These are phyloP conservation scores for Orthonychiurus folsomi DNA, from an alignment of 2,888 invertebrate genomes.

Conservation along the genomic window DNA sequence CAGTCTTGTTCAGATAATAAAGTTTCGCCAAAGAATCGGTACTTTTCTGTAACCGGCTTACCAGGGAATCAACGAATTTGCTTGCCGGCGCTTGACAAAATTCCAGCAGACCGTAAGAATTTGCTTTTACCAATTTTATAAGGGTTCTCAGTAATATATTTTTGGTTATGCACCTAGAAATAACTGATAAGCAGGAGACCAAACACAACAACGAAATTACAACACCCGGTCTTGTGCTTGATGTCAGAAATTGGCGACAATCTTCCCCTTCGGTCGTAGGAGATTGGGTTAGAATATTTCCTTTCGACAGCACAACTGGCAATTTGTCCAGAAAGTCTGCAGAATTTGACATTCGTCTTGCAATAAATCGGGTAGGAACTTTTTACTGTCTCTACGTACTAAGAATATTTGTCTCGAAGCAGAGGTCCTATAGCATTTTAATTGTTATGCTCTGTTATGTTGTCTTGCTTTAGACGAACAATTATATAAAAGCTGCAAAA, in stretches of 20 bases:
- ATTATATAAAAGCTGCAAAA: slow-evolving; percentile 13
- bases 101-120: not conserved
- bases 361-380: not conserved
- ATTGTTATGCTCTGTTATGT: slow-evolving; percentile 5
- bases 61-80: not conserved
- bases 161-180: no score
- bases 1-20: no score
- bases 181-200: not conserved
- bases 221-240: not conserved
- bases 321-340: slow-evolving; percentile 10
- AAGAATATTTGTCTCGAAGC: not conserved
- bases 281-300: slow-evolving; percentile 69
- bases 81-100: not conserved
- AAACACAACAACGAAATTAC: not conserved
- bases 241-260: slow-evolving; percentile 53
- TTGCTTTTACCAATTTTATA: no score
- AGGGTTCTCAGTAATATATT: no score
- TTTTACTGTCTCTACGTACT: no score
- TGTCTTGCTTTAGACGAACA: slow-evolving; percentile 17
- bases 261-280: slow-evolving; percentile 57
- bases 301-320: slow-evolving; percentile 44
- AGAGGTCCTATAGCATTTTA: not conserved
- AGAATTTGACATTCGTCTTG: slow-evolving; percentile 1
- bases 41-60: not conserved
- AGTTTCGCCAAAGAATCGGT: not conserved